Base-by-base conservation (phyloP, 2,113 vertebrate genomes). In the Panurus biarmicus region DNA sequence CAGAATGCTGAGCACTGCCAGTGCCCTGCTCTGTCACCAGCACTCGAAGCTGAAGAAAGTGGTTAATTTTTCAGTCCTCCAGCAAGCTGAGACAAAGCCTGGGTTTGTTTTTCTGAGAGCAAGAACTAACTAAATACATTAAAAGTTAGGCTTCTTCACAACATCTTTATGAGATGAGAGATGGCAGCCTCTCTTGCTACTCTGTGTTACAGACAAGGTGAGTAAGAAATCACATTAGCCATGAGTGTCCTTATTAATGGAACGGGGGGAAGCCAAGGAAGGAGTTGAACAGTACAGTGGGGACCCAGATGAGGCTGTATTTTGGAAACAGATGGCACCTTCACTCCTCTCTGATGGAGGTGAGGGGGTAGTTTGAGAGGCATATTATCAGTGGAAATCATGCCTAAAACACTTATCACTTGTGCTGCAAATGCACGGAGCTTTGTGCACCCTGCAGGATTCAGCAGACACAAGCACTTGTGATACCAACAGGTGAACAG, bases 21-120 rank as follows among this genome's bases (percentile, higher is more conserved):
- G 0, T 4, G 40, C 35, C 45, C 38, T 14, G 20, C 1, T 4
- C 11, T 47, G 11, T 26, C 61, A 56, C 29, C 28, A 3, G 1
- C 8, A 24, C 20, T 44, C 28, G 22, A 61, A 85, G 20, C 29
- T 57, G 45, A 79, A 74, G 36, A 31, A 47, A 66, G 12, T 36
- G 25, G 14, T 24, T 40, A 25, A 66, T 31, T 70, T 78, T 74
- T 51, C 14, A 47, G 66, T 69, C 23, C 14, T 42, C 40, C 20
- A 36, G 54, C 12, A 56, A 73, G 57, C 8, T 45, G 35, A 45
- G 23, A 40, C 18, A 33, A 60, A 75, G 21, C 20, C n/a, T 44
- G 10, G 6, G 6, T 35, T 81, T 69, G 26, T 51, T 84, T 42
- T 56, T 66, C 47, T 75, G 18, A 75, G 15, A 70, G 6, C 19